Evolutionary conservation across 1,140 invertebrate species (phyloP).

Genomic region (Drosophila virilis): DNA sequence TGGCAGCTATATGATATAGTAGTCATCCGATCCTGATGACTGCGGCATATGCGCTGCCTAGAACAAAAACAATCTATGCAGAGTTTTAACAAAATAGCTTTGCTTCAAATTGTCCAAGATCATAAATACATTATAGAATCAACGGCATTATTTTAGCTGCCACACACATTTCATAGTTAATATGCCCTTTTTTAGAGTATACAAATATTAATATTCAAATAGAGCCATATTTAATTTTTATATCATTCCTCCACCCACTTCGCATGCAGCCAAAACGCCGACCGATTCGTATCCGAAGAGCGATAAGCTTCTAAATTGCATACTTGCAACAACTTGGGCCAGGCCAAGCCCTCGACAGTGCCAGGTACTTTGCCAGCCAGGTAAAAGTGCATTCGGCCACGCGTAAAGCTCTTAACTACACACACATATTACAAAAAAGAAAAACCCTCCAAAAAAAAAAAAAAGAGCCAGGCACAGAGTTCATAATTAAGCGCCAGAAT

Average conservation of each 20-base stretch:
- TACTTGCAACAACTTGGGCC: slow-evolving; percentile 65
- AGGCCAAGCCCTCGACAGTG: slow-evolving; percentile 55
- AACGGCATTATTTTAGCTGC: background rate
- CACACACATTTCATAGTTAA: background rate
- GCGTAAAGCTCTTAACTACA: slow-evolving; percentile 53
- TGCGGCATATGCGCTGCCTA: no score
- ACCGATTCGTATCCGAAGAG: slow-evolving; percentile 69
- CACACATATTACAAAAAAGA: slow-evolving; percentile 45
- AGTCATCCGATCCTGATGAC: no score
- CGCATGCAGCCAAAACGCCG: slow-evolving; percentile 46
- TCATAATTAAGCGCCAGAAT: slow-evolving; percentile 83
- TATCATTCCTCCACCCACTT: slow-evolving; percentile 73
- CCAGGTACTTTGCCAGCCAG: slow-evolving; percentile 43
- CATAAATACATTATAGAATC: no score
- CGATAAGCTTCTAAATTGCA: slow-evolving; percentile 80
- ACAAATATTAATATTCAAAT: slow-evolving; percentile 65
- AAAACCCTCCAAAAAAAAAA: slow-evolving; percentile 16
- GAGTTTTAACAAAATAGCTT: no score
- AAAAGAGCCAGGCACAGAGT: slow-evolving; percentile 43
- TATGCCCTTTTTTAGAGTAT: background rate
- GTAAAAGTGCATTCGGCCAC: slow-evolving; percentile 67
- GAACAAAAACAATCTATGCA: no score
- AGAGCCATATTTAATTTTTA: slow-evolving; percentile 79
- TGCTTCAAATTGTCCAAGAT: background rate
- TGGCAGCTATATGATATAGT: no score